Evolutionary conservation across 2,888 invertebrate genomes (phyloP), one percentile per base, ranked within the genome.

Genomic region (Frankliniella fusca): DNA sequence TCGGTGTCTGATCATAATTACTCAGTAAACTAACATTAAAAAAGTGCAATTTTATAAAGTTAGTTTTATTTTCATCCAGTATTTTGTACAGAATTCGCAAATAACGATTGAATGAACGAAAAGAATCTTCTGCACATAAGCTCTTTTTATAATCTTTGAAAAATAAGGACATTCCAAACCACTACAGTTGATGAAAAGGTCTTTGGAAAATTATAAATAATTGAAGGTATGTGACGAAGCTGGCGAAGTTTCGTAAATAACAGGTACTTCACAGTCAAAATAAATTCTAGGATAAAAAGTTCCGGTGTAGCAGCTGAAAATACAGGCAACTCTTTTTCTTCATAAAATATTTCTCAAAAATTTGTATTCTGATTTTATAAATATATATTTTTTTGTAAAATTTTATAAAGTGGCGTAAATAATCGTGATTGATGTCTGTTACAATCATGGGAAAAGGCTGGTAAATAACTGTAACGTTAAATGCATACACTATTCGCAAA

Each of bases 41-140:
- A 38, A 38, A 38, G 38, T 38, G 38, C 38, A 38, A 38, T 70
- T 70, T 70, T 20, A 70, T n/a, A 70, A 70, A 70, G 70, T 70
- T 70, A 70, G 70, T 70, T 70, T 65, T 70, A 70, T 70, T 70
- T 70, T 23, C 70, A 70, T n/a, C 10, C 70, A 70, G 23, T 20
- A 70, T n/a, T 70, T 70, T 70, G 70, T 70, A 70, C 70, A 70
- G 23, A 20, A 23, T 70, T 70, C 23, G n/a, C 49, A 80, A 38
- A 38, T 38, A 38, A 38, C 38, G 38, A 38, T 38, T 10, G 54
- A 54, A 18, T 54, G 18, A 54, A 54, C 12, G 54, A 15, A 54
- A 54, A 12, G 15, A 54, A 18, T 54, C 18, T 9, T 54, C 54
- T 54, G 54, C 54, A 15, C 9, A 80, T 11, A 80, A 54, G 54